These are phyloP conservation scores for Artemia franciscana DNA, from an alignment of 1,140 invertebrate genomes.

Conservation along the genomic window DNA sequence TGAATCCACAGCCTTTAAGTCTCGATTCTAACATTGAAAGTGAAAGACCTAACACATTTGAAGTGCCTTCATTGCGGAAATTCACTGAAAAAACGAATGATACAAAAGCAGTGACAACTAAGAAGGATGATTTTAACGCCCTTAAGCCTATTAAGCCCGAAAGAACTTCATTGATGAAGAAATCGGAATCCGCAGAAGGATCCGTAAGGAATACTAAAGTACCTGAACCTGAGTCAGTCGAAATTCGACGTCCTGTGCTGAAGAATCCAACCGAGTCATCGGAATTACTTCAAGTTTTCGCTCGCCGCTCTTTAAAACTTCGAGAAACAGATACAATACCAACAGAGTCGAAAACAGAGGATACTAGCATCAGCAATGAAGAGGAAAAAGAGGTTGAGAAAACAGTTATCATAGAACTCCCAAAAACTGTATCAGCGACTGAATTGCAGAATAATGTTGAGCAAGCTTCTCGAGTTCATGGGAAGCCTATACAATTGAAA, in stretches of 20 bases:
- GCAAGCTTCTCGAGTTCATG: no score
- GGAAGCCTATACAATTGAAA: no score
- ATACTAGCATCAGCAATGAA: no score
- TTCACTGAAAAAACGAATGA: background rate
- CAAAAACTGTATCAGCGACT: no score
- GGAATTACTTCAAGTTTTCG: conserved; percentile 53
- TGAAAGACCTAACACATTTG: background rate
- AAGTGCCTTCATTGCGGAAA: background rate
- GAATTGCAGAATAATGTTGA: no score
- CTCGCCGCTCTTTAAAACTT: conserved; percentile 42
- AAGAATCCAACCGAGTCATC: conserved; percentile 35
- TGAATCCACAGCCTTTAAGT: background rate
- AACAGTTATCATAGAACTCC: no score
- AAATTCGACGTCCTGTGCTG: background rate
- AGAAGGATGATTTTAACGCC: background rate
- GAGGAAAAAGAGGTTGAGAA: no score
- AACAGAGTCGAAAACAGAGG: conserved; percentile 13
- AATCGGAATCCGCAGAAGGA: background rate
- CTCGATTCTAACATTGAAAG: background rate
- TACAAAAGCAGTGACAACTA: background rate
- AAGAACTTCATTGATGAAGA: background rate
- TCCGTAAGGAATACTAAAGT: background rate
- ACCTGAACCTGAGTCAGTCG: background rate
- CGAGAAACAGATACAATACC: conserved; percentile 37
- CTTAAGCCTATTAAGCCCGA: background rate